phyloP scores from a whole-genome alignment of 2,888 invertebrate genomes.

The Lycia hirtaria region DNA sequence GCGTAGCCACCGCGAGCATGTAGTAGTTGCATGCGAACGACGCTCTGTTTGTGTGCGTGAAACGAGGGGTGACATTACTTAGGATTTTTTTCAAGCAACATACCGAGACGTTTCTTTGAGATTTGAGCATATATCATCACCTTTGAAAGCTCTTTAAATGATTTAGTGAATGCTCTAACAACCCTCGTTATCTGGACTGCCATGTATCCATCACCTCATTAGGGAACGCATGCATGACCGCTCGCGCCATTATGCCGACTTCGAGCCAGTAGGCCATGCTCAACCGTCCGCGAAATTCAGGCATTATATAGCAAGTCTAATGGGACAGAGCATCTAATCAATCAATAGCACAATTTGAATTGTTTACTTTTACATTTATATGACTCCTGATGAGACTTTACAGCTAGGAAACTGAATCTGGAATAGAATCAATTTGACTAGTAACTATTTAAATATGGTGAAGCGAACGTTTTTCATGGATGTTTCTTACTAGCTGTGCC shows the following conservation, averaged over 20 bases:
- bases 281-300: slow-evolving; percentile 36
- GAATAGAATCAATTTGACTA: not conserved
- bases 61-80: slow-evolving; percentile 20
- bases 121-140: too few relatives aligned
- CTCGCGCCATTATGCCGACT: slow-evolving; percentile 20
- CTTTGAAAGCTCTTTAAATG: not conserved
- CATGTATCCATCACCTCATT: slow-evolving; percentile 18
- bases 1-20: slow-evolving; percentile 26
- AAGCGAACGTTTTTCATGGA: not conserved
- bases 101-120: too few relatives aligned
- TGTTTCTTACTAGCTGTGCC: too few relatives aligned
- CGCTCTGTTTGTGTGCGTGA: slow-evolving; percentile 43
- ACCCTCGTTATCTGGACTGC: slow-evolving; percentile 1
- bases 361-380: slow-evolving; percentile 29
- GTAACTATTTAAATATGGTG: not conserved
- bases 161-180: slow-evolving; percentile 5
- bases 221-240: slow-evolving; percentile 31
- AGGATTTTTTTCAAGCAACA: slow-evolving; percentile 1
- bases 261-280: slow-evolving; percentile 8
- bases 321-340: slow-evolving; percentile 42
- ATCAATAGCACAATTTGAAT: slow-evolving; percentile 64
- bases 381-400: not conserved
- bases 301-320: slow-evolving; percentile 39
- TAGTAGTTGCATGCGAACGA: slow-evolving; percentile 28
- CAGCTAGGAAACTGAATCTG: not conserved